Evolutionary conservation across 53 echinoderm and acorn worm species (phyloP).

Genomic region (Echinometra lucunter): DNA sequence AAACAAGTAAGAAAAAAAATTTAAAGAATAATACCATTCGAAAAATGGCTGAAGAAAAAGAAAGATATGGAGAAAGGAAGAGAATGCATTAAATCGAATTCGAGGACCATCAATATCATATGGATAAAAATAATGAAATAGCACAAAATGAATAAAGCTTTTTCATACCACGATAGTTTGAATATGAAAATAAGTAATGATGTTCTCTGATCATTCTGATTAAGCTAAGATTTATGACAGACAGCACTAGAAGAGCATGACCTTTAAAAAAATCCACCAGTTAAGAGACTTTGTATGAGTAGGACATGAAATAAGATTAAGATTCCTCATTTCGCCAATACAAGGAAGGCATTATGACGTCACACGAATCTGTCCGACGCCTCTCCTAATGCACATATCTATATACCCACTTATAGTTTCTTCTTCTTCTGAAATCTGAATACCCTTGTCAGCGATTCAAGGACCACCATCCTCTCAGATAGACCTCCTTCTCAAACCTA

Average conservation of each 20-base stretch:
- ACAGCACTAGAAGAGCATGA: no score
- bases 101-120: not conserved
- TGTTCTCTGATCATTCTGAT: no score
- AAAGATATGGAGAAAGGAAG: not conserved
- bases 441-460: not conserved
- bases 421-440: not conserved
- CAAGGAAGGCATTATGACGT: not conserved
- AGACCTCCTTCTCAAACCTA: not conserved
- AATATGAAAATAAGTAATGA: not conserved
- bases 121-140: no score
- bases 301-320: not conserved
- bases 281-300: not conserved
- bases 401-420: not conserved
- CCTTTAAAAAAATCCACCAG: not conserved
- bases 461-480: conserved; percentile 30
- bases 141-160: no score
- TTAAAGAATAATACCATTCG: no score
- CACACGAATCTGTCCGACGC: not conserved
- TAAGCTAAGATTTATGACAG: no score
- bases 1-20: no score
- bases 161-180: no score
- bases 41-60: not conserved
- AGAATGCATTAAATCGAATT: not conserved
- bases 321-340: not conserved
- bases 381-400: not conserved